phyloP scores from a whole-genome alignment of 2,113 vertebrate species.

The Micromys minutus region DNA sequence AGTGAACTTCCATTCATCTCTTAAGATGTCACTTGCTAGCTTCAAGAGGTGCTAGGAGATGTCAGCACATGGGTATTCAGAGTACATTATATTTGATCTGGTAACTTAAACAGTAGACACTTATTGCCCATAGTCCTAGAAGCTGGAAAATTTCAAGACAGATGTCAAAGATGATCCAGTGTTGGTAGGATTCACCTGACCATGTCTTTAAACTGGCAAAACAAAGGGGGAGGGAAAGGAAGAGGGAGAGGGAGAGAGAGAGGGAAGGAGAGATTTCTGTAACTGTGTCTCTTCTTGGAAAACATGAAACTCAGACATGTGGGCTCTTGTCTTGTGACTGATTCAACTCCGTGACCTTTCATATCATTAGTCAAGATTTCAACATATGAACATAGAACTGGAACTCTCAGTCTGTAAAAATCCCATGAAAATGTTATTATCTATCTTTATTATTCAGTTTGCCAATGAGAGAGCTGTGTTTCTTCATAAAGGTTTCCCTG shows the following conservation, averaged over 20 bases:
- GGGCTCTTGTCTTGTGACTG: background rate
- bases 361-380: background rate
- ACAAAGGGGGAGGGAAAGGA: background rate
- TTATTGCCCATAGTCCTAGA: background rate
- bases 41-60: no score
- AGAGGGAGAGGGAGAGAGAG: background rate
- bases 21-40: background rate
- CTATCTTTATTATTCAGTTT: background rate
- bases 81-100: no score
- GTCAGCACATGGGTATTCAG: background rate
- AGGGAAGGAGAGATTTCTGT: background rate
- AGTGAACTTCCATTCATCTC: background rate
- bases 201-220: background rate
- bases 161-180: background rate
- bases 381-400: background rate
- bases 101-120: background rate
- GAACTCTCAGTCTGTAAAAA: background rate
- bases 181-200: background rate
- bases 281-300: background rate
- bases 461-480: background rate
- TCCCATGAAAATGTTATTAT: fast-evolving
- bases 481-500: background rate
- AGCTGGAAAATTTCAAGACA: background rate
- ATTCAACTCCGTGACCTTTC: no score
- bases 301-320: background rate